Conservation (phyloP, 2,888 invertebrate species). For the Xestia sexstrigata region DNA sequence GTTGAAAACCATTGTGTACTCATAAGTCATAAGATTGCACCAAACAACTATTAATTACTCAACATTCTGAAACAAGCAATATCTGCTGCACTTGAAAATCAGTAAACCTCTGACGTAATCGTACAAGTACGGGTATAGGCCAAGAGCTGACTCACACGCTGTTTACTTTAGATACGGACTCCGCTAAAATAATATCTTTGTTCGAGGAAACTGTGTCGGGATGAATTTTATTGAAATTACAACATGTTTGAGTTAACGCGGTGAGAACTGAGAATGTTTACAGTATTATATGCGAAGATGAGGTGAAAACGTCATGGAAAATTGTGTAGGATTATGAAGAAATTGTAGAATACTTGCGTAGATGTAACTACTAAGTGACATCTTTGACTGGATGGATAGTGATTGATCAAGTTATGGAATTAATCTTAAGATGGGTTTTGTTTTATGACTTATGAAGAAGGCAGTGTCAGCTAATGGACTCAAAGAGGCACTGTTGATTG, state of each 20-base stretch:
- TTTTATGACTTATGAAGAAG: background rate
- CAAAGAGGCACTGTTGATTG: constrained; percentile 20
- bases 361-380: background rate
- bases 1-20: constrained; percentile 25
- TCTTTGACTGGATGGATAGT: background rate
- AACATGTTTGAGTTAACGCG: constrained; percentile 62
- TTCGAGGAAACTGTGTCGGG: constrained; percentile 66
- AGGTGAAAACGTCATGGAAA: constrained; percentile 58
- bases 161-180: constrained; percentile 72
- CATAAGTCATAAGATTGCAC: constrained; percentile 38
- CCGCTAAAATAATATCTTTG: constrained; percentile 71
- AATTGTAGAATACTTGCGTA: background rate
- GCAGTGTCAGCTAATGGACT: constrained; percentile 8
- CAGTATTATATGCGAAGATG: constrained; percentile 49
- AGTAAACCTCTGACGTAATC: constrained; percentile 53
- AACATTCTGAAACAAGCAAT: constrained; percentile 56
- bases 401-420: background rate
- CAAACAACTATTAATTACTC: constrained; percentile 54
- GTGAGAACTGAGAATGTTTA: constrained; percentile 61
- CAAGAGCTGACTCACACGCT: constrained; percentile 61
- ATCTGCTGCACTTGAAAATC: constrained; percentile 61
- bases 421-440: background rate
- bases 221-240: constrained; percentile 67
- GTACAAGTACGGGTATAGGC: constrained; percentile 41
- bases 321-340: constrained; percentile 39